Percentiles rank a stretch among this genome's conserved stretches.
Evolutionary conservation across 2,113 vertebrate genomes (phyloP).

Genomic region (Pelobates fuscus): DNA sequence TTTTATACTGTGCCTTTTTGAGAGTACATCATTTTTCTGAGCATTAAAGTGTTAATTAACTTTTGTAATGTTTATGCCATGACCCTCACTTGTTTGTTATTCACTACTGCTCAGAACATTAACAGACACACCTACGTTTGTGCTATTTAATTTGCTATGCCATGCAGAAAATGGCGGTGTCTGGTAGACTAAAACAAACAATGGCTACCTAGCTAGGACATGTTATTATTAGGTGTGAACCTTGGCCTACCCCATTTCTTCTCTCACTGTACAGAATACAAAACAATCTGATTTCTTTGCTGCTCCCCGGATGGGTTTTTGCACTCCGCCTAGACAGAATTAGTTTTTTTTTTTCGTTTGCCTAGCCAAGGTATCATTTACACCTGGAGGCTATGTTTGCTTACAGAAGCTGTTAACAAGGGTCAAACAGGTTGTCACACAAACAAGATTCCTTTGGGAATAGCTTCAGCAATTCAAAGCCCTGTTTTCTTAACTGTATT

Average conservation of each 20-base stretch:
- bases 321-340: constrained; percentile 22
- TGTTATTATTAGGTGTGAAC: constrained; percentile 33
- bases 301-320: constrained; percentile 36
- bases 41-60: too few relatives aligned
- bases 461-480: constrained; percentile 21
- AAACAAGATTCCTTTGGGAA: constrained; percentile 33
- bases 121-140: constrained; percentile 3
- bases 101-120: background rate
- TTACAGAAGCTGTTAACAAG: constrained; percentile 39
- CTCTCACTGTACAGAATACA: background rate
- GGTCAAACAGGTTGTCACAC: constrained; percentile 34
- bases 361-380: constrained; percentile 40
- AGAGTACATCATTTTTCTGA: too few relatives aligned
- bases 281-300: constrained; percentile 33
- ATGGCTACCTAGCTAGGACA: constrained; percentile 28
- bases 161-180: constrained; percentile 29
- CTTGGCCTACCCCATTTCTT: constrained; percentile 27
- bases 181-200: constrained; percentile 21
- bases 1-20: too few relatives aligned
- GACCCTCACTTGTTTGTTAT: too few relatives aligned
- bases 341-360: constrained; percentile 38
- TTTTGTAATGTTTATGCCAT: too few relatives aligned
- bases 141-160: constrained; percentile 26
- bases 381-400: constrained; percentile 47
- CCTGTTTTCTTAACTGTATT: constrained; percentile 45